Percentiles rank a stretch among this genome's conserved stretches.
Conservation (phyloP, 2,797 vertebrate species). For the Taenioides sp. region DNA sequence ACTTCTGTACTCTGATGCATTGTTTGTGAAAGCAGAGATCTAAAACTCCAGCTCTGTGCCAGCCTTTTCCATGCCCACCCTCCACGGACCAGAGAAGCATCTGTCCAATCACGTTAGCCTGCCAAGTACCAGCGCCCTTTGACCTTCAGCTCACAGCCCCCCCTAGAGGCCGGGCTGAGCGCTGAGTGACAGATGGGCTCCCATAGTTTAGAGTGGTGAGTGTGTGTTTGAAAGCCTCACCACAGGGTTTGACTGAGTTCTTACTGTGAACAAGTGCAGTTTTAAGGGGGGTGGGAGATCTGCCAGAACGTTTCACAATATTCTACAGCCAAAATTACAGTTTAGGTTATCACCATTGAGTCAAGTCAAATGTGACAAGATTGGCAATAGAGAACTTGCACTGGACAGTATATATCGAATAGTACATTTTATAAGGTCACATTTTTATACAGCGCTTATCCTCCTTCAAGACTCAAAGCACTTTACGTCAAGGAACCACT, state of each 20-base stretch:
- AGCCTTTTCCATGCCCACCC: neutral
- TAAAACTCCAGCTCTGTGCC: neutral
- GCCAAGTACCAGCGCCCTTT: slow-evolving; percentile 3
- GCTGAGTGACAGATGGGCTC: slow-evolving; percentile 3
- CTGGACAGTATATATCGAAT: too few species aligned
- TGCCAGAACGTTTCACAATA: neutral
- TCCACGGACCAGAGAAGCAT: slow-evolving; percentile 4
- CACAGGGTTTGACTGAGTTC: neutral
- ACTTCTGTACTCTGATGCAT: neutral
- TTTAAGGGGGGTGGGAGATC: neutral
- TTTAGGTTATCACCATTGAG: too few species aligned
- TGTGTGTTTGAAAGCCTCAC: neutral
- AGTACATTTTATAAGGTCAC: too few species aligned
- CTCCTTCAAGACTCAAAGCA: too few species aligned
- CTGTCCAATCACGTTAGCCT: neutral
- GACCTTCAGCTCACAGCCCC: neutral
- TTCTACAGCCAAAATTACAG: neutral
- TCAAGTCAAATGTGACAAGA: too few species aligned
- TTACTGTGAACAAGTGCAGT: neutral
- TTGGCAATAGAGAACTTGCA: too few species aligned
- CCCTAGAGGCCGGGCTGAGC: neutral
- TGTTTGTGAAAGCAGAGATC: neutral
- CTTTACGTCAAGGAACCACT: too few species aligned
- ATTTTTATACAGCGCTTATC: too few species aligned
- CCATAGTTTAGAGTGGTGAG: neutral